phyloP scores from a whole-genome alignment of 2,797 vertebrate species.

The Mus caroli region DNA sequence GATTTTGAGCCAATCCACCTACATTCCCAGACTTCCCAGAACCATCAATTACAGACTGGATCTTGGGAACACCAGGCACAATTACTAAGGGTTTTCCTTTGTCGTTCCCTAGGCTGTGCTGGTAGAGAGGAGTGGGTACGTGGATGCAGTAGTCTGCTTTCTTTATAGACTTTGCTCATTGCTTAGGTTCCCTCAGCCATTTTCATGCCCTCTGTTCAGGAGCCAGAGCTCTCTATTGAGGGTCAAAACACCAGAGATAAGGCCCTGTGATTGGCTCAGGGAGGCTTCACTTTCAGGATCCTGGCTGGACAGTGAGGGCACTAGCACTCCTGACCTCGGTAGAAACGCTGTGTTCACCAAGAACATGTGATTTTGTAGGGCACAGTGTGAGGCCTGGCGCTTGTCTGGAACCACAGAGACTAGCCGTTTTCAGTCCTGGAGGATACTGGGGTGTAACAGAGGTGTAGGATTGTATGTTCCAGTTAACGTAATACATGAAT shows the following conservation, averaged over 20 bases:
- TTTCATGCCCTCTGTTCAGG: background rate
- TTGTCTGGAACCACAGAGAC: background rate
- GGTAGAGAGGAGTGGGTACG: background rate
- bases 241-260: background rate
- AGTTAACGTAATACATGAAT: background rate
- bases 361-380: background rate
- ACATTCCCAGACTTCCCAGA: conserved; percentile 8
- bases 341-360: background rate
- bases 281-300: background rate
- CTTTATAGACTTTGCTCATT: background rate
- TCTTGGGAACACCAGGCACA: background rate
- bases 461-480: background rate
- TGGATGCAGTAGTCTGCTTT: background rate
- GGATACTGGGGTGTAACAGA: background rate
- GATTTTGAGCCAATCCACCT: background rate
- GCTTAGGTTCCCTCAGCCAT: background rate
- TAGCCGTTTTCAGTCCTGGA: background rate
- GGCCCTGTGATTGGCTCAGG: background rate
- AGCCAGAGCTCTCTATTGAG: background rate
- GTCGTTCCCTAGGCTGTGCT: background rate
- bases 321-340: background rate
- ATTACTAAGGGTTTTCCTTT: background rate
- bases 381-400: background rate
- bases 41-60: background rate
- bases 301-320: background rate